Evolutionary conservation across 2,797 vertebrate genomes (phyloP).

Genomic region (Rhynchotus rufescens): DNA sequence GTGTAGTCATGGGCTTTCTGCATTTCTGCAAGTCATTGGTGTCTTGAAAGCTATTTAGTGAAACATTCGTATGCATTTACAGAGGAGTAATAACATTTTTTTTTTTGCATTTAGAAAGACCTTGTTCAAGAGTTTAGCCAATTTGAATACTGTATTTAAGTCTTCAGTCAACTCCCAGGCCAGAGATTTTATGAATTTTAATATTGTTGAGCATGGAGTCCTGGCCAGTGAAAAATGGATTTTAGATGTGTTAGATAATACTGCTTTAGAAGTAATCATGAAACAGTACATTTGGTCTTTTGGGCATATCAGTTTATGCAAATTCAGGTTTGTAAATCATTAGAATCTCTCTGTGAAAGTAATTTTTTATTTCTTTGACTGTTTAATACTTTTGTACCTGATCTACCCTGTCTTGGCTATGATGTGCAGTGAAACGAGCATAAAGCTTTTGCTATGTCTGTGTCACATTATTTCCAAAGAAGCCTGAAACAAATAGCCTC

Average conservation of each 20-base stretch:
- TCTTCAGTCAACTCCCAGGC: neutral
- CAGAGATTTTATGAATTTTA: neutral
- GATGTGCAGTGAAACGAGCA: neutral
- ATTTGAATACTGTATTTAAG: neutral
- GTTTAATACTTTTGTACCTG: neutral
- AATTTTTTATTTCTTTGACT: slow-evolving; percentile 1
- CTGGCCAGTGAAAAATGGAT: neutral
- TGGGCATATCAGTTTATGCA: neutral
- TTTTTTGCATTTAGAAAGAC: neutral
- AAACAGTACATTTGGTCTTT: neutral
- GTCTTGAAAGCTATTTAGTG: neutral
- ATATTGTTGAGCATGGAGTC: neutral
- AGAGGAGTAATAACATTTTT: neutral
- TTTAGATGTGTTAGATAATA: neutral
- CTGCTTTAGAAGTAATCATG: neutral
- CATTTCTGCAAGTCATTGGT: neutral
- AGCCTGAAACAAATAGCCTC: neutral
- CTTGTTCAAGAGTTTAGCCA: neutral
- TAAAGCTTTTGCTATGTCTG: neutral
- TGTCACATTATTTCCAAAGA: neutral
- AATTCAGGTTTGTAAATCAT: neutral
- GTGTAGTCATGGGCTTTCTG: neutral
- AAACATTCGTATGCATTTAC: neutral
- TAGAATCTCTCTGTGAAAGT: neutral
- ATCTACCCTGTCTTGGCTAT: neutral